A percentile compares a stretch with the other conserved stretches of the same genome.
Conservation (phyloP, 2,113 vertebrate species). For the Tautogolabrus adspersus region DNA sequence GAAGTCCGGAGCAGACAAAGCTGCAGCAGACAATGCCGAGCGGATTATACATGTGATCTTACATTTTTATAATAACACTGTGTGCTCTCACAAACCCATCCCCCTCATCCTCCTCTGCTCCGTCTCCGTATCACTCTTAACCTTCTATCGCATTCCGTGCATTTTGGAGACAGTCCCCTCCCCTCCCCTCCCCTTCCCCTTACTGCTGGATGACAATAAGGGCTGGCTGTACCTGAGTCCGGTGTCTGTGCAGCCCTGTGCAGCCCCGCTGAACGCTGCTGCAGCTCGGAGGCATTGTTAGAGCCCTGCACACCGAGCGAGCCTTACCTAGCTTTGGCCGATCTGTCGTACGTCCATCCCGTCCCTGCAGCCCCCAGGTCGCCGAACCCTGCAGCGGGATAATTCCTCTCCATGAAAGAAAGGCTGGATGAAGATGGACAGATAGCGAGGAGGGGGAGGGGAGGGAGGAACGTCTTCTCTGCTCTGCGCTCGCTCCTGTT, state of each 20-base stretch:
- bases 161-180: conserved; percentile 76
- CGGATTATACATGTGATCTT: conserved; percentile 25
- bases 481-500: conserved; percentile 78
- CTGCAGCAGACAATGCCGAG: conserved; percentile 47
- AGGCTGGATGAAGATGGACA: conserved; percentile 82
- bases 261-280: conserved; percentile 40
- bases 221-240: conserved; percentile 69
- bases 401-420: conserved; percentile 93
- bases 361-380: conserved; percentile 88
- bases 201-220: conserved; percentile 71
- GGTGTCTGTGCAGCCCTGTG: conserved; percentile 34
- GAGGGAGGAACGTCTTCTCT: conserved; percentile 77
- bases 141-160: conserved; percentile 81
- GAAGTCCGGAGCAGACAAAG: conserved; percentile 36
- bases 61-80: conserved; percentile 58
- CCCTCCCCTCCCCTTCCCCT: conserved; percentile 26
- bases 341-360: conserved; percentile 93
- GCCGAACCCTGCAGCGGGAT: conserved; percentile 91
- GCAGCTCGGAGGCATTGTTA: conserved; percentile 69
- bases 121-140: conserved; percentile 71
- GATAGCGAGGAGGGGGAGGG: conserved; percentile 72
- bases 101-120: conserved; percentile 51
- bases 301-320: conserved; percentile 22
- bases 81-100: conserved; percentile 62
- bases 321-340: conserved; percentile 91